Base-by-base conservation (phyloP, 1,140 invertebrate genomes). In the Bombus ignitus region DNA sequence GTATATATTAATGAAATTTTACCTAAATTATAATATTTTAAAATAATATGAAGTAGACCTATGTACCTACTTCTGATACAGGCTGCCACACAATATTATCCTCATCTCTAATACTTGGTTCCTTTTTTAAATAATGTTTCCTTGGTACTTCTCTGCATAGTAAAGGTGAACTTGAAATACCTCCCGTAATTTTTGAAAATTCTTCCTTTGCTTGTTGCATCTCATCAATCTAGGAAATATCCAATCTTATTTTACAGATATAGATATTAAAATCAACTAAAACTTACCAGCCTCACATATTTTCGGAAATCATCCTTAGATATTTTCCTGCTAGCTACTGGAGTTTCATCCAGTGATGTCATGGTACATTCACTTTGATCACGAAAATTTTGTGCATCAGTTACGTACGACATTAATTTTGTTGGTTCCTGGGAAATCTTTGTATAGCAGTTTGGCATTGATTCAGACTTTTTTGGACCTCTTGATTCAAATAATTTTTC, bases 231-330 rank as follows among this genome's bases (percentile, higher is more conserved):
- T 94, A 59, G 53, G 13, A 81, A 68, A 86, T 82, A 74, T 44
- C 83, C 66, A 71, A 47, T 15, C 25, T 28, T 53, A 6, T 18
- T 28, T 37, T 47, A 37, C 4, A 37, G 28, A 37, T 22, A 44
- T 47, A 71, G 8, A 12, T 25, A 28, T 28, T 32, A 28, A 10
- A 78, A 62, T 25, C 8, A 37, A 71, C 57, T 68, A 57, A 22
- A 53, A 82, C 68, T 53, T 83, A 95, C 95, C 94, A 95, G 94
- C 93, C 93, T 93, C 47, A 95, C 93, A 74, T 95, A 95, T 91
- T 92, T 93, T 80, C 91, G 87, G 37, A 95, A 86, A 87, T 95
- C 94, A 73, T 92, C 93, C 47, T 91, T 93, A 13, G 92, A 89
- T 74, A 94, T 93, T 53, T 86, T 94, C 88, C 83, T 93, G 86